These are phyloP conservation scores for Sitta carolinensis DNA, from an alignment of 2,797 vertebrate genomes.

Conservation along the genomic window DNA sequence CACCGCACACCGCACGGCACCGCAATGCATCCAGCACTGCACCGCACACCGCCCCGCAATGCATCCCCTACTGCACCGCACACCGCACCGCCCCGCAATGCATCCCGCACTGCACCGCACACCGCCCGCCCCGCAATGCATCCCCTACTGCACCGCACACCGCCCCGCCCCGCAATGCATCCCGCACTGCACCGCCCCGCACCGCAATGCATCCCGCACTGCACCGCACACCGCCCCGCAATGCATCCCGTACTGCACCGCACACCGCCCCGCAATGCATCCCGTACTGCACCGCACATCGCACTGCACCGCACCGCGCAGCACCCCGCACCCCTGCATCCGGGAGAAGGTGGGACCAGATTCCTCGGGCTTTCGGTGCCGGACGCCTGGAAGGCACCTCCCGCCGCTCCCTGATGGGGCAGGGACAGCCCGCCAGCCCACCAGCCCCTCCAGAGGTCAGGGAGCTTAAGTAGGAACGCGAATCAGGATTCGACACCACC, in stretches of 20 bases:
- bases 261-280: too few relatives aligned
- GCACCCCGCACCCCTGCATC: background rate
- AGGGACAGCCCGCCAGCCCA: background rate
- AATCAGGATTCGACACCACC: too few relatives aligned
- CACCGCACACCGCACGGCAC: rapidly evolving
- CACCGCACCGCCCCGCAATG: rapidly evolving
- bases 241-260: too few relatives aligned
- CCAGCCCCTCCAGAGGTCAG: background rate
- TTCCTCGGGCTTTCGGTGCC: rapidly evolving
- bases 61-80: background rate
- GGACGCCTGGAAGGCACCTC: background rate
- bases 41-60: too few relatives aligned
- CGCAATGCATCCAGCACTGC: background rate
- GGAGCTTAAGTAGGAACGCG: rapidly evolving
- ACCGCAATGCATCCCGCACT: too few relatives aligned
- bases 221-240: too few relatives aligned
- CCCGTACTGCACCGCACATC: too few relatives aligned
- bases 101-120: background rate
- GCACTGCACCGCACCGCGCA: too few relatives aligned
- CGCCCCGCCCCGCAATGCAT: background rate
- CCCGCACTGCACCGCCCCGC: rapidly evolving
- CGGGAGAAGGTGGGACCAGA: background rate
- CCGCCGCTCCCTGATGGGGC: background rate
- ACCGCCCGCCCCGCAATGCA: background rate
- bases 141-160: background rate